phyloP scores from a whole-genome alignment of 2,797 vertebrate genomes.

The Semotilus atromaculatus region DNA sequence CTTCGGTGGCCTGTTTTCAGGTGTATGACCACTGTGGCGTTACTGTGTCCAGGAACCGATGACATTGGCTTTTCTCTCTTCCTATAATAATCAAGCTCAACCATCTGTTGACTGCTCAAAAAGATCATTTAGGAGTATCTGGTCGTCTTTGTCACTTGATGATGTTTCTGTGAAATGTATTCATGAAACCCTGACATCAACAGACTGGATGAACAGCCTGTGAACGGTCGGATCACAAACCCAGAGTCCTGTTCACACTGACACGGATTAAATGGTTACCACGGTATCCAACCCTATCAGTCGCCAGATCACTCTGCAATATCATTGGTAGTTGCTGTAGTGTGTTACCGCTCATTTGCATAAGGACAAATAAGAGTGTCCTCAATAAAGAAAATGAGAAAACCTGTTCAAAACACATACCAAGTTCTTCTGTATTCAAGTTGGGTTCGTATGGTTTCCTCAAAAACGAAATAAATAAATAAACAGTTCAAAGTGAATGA shows the following conservation, averaged over 20 bases:
- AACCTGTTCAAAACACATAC: background rate
- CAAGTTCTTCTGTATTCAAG: background rate
- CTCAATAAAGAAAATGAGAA: background rate
- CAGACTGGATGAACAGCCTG: background rate
- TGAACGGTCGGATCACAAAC: background rate
- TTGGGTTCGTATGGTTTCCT: background rate
- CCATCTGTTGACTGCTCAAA: conserved; percentile 29
- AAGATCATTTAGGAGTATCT: background rate
- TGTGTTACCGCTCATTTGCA: background rate
- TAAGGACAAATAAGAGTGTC: background rate
- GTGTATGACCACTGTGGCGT: no score
- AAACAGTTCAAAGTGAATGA: background rate
- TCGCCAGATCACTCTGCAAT: background rate
- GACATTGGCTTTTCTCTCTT: background rate
- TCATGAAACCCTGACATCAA: background rate
- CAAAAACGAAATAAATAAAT: background rate
- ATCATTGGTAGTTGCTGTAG: background rate
- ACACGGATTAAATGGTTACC: background rate
- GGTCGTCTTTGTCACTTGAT: background rate
- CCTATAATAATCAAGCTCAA: conserved; percentile 5
- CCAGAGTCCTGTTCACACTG: background rate
- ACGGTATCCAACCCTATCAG: background rate
- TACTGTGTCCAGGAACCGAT: conserved; percentile 1
- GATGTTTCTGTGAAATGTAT: background rate
- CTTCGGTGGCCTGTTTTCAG: no score